Evolutionary conservation across 2,113 vertebrate genomes (phyloP).

Genomic region (Gnathonemus echidnorhynchus): DNA sequence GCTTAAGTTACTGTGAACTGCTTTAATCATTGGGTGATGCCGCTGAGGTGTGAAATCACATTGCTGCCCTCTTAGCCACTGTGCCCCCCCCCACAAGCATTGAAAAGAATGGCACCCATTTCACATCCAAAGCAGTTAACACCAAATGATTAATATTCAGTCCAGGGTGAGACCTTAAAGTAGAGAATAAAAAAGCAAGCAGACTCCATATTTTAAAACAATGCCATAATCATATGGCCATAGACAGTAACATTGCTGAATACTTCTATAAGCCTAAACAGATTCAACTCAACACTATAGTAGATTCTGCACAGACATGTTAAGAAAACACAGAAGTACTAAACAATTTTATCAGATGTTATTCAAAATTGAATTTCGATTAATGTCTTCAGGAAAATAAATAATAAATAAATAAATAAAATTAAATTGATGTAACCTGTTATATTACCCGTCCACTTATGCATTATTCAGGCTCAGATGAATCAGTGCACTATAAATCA

Average conservation of each 20-base stretch:
- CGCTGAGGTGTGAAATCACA: neutral
- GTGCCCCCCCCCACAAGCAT: neutral
- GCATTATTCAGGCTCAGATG: neutral
- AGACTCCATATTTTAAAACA: neutral
- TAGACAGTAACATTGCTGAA: neutral
- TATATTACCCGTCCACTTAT: neutral
- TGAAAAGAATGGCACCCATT: neutral
- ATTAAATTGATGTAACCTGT: neutral
- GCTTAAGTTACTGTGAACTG: neutral
- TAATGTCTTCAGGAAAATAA: neutral
- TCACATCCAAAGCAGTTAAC: neutral
- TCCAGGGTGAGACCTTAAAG: neutral
- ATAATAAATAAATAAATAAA: neutral
- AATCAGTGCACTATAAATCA: neutral
- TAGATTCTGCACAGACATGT: neutral
- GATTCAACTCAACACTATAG: neutral
- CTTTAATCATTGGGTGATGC: neutral
- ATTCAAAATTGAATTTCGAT: neutral
- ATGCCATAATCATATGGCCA: neutral
- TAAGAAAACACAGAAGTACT: neutral
- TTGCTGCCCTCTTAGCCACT: neutral
- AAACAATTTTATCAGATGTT: neutral
- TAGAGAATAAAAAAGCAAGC: neutral
- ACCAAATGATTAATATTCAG: neutral
- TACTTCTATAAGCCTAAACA: neutral